Evolutionary conservation across 2,797 vertebrate species (phyloP).

Genomic region (Acrocephalus scirpaceus): DNA sequence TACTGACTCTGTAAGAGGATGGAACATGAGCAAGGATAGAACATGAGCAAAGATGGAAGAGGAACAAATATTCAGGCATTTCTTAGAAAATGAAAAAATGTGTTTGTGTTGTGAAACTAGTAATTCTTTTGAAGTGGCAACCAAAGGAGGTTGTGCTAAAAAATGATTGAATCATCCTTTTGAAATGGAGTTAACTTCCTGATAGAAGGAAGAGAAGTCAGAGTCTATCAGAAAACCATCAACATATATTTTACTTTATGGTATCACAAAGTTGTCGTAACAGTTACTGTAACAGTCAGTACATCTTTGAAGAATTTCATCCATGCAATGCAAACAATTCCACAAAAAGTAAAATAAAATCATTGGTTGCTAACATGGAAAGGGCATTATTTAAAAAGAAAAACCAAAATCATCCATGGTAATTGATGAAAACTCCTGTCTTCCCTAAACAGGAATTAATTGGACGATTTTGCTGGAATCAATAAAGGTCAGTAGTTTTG

Average conservation of each 20-base stretch:
- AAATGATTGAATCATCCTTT: not conserved
- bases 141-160: not conserved
- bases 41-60: not conserved
- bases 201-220: not conserved
- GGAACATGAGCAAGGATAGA: not conserved
- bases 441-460: not conserved
- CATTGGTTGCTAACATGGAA: not conserved
- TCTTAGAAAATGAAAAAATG: not conserved
- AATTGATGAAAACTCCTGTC: not conserved
- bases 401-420: not conserved
- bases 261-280: not conserved
- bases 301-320: not conserved
- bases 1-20: not conserved
- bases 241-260: not conserved
- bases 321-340: not conserved
- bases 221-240: not conserved
- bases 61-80: not conserved
- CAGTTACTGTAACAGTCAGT: not conserved
- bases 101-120: not conserved
- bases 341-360: not conserved
- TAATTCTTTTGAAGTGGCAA: not conserved
- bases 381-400: not conserved
- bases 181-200: not conserved
- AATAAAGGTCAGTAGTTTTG: not conserved
- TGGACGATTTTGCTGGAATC: not conserved